Evolutionary conservation across 2,888 invertebrate genomes (phyloP), one percentile per base, ranked within the genome.

Genomic region (Cetonia aurata): DNA sequence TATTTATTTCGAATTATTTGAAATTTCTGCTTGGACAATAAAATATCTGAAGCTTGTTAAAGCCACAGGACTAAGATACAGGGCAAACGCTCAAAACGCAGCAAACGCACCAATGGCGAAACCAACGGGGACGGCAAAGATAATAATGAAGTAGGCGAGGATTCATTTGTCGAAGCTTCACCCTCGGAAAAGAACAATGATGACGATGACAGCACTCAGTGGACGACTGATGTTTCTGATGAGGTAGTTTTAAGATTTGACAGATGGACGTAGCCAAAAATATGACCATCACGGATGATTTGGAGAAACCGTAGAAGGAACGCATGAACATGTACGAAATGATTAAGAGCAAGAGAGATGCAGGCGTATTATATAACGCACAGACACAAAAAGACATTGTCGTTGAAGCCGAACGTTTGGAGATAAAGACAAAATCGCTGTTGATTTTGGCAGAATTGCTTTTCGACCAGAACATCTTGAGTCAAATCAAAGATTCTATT

Each of bases 251-350:
- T 94, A 96, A 86, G 96, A 96, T 84, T 87, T 98, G 75, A 96
- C 96, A 10, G 95, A 95, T 75, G 97, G 97, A n/a, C n/a, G n/a
- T n/a, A 73, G 97, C 95, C 15, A 97, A 98, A 85, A 91, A 92
- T 79, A 93, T 99, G 90, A 97, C 98, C 66, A 90, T 99, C 80
- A 95, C 93, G 75, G 96, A 97, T 82, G 98, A 99, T 86, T 89
- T 95, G 79, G 98, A 99, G 83, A 98, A 98, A 87, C 93, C 95
- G 73, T 96, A 96, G 84, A 96, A 95, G 84, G 98, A 99, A 83
- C 93, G 99, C 79, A 92, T 98, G 89, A 96, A 99, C 81, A 91
- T 99, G 85, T 98, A 98, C 85, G 92, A 92, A 76, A 89, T 91
- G 83, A 91, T 96, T 4, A 91, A 92, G 85, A 87, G 87, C 71